Evolutionary conservation across 2,888 invertebrate genomes (phyloP).

Genomic region (Agriopis leucophaearia): DNA sequence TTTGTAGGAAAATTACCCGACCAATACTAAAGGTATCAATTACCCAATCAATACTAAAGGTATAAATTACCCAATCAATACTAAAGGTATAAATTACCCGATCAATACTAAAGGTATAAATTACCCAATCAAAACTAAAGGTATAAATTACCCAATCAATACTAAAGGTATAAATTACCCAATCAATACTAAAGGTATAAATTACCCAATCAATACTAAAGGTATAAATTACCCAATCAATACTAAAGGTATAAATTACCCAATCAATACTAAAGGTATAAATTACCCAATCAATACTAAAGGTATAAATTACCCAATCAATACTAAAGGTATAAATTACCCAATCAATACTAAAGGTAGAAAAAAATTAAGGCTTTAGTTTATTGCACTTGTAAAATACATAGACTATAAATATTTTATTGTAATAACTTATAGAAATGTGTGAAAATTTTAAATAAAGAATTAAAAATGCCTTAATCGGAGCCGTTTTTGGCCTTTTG

Average conservation of each 20-base stretch:
- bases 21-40: no score
- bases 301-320: no score
- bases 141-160: background rate
- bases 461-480: constrained; percentile 33
- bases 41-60: no score
- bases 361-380: background rate
- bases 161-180: no score
- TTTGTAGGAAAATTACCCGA: background rate
- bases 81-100: no score
- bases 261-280: no score
- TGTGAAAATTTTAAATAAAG: constrained; percentile 5
- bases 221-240: background rate
- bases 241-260: background rate
- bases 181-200: no score
- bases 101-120: no score
- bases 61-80: no score
- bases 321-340: no score
- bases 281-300: no score
- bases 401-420: constrained; percentile 6
- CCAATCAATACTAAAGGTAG: background rate
- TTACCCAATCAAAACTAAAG: background rate
- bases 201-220: no score
- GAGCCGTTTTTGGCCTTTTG: constrained; percentile 40
- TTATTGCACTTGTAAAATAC: constrained; percentile 19
- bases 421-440: constrained; percentile 4